Conservation (phyloP, 1,140 invertebrate genomes). For the Meloidogyne chitwoodi region DNA sequence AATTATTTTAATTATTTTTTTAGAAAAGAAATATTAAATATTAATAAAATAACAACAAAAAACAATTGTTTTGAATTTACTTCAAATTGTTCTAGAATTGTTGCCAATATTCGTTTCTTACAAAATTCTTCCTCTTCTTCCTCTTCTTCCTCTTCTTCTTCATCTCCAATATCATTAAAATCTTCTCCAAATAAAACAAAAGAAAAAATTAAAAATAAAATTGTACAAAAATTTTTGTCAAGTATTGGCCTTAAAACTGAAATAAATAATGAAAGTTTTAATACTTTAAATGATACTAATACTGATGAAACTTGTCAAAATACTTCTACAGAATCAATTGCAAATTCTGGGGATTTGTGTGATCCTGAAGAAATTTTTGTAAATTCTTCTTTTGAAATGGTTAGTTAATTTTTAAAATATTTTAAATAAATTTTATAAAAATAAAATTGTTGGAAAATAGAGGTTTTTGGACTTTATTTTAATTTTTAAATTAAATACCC, state of each 20-base stretch:
- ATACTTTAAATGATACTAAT: neutral
- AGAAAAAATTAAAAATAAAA: neutral
- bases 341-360: neutral
- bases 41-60: neutral
- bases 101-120: neutral
- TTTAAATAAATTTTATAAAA: neutral
- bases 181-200: neutral
- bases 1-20: neutral
- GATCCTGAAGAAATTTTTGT: neutral
- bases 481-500: no score
- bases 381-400: neutral
- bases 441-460: neutral
- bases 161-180: no score
- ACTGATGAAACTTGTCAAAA: neutral
- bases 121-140: neutral
- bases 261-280: neutral
- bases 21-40: neutral
- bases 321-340: neutral
- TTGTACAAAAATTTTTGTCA: neutral
- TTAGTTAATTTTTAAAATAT: neutral
- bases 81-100: neutral
- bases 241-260: neutral
- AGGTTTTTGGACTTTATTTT: no score
- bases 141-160: neutral
- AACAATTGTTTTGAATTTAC: neutral